Percentiles rank a stretch among this genome's conserved stretches.
Conservation (phyloP, 1,140 invertebrate species). For the Anoplophora glabripennis region DNA sequence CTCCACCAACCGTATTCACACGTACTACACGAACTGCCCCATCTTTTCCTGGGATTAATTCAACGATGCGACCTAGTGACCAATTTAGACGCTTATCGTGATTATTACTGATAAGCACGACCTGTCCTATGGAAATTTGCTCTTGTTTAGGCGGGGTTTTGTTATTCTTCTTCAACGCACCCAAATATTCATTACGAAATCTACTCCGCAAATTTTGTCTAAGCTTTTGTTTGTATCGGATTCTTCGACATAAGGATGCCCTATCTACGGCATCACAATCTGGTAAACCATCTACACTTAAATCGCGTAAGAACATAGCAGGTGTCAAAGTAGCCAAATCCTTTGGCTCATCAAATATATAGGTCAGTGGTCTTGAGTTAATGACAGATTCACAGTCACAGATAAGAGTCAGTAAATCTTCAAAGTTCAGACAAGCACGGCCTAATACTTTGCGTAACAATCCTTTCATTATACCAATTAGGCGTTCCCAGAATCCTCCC, state of each 20-base stretch:
- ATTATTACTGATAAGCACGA: too few relatives aligned
- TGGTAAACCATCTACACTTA: slow-evolving; percentile 14
- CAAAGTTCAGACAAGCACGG: slow-evolving; percentile 32
- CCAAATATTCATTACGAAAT: slow-evolving; percentile 22
- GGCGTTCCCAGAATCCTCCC: slow-evolving; percentile 48
- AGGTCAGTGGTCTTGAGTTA: slow-evolving; percentile 45
- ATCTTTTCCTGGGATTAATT: too few relatives aligned
- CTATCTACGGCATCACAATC: slow-evolving; percentile 21
- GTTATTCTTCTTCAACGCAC: slow-evolving; percentile 1
- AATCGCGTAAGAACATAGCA: slow-evolving; percentile 21
- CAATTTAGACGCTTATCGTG: too few relatives aligned
- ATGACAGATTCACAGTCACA: slow-evolving; percentile 42
- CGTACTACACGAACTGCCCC: too few relatives aligned
- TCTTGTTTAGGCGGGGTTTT: too few relatives aligned
- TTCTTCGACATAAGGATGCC: background rate
- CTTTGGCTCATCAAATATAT: too few relatives aligned
- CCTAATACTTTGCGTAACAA: slow-evolving; percentile 39
- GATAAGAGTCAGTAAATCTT: slow-evolving; percentile 42
- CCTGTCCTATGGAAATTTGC: too few relatives aligned
- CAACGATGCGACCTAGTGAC: too few relatives aligned
- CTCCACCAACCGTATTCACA: too few relatives aligned
- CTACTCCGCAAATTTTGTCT: slow-evolving; percentile 5
- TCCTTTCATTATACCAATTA: slow-evolving; percentile 46
- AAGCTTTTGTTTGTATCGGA: slow-evolving; percentile 6
- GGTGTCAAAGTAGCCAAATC: background rate